Percentiles rank a stretch among this genome's conserved stretches.
phyloP scores from a whole-genome alignment of 2,113 vertebrate species.

The Hyaena hyaena region DNA sequence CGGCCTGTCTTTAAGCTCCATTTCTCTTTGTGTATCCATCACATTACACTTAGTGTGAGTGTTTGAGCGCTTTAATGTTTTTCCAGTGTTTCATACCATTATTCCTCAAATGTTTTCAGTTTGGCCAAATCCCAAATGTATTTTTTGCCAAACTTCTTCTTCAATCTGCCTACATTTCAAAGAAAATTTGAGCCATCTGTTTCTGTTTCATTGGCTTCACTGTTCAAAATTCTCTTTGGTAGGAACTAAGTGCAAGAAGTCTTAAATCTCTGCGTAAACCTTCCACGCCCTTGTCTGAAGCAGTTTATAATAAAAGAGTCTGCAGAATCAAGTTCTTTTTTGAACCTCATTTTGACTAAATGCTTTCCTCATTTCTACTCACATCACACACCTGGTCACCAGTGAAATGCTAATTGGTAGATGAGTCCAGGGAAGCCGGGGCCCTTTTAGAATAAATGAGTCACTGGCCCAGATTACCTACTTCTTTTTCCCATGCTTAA shows the following conservation, averaged over 20 bases:
- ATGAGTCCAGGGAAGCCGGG: not conserved
- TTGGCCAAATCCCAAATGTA: constrained; percentile 60
- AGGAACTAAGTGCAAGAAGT: not conserved
- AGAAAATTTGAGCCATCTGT: constrained; percentile 73
- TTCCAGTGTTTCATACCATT: constrained; percentile 40
- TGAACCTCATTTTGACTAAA: not conserved
- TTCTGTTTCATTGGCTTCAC: constrained; percentile 49
- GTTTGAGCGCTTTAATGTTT: not conserved
- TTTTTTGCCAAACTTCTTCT: constrained; percentile 69
- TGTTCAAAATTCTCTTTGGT: constrained; percentile 24
- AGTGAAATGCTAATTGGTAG: not conserved
- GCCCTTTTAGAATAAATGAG: not conserved
- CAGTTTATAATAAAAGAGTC: not conserved
- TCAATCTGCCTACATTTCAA: constrained; percentile 76
- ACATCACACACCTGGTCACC: not conserved
- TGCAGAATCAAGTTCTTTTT: not conserved
- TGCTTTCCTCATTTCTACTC: not conserved
- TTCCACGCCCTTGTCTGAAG: not conserved
- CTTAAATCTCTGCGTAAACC: not conserved
- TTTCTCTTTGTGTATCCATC: not conserved
- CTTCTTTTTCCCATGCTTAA: not conserved
- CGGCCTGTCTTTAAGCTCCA: not conserved
- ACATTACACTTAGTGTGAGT: not conserved
- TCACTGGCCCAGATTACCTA: not conserved
- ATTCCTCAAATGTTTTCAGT: constrained; percentile 57